phyloP scores from a whole-genome alignment of 2,888 invertebrate species.

The Malthinus flaveolus region DNA sequence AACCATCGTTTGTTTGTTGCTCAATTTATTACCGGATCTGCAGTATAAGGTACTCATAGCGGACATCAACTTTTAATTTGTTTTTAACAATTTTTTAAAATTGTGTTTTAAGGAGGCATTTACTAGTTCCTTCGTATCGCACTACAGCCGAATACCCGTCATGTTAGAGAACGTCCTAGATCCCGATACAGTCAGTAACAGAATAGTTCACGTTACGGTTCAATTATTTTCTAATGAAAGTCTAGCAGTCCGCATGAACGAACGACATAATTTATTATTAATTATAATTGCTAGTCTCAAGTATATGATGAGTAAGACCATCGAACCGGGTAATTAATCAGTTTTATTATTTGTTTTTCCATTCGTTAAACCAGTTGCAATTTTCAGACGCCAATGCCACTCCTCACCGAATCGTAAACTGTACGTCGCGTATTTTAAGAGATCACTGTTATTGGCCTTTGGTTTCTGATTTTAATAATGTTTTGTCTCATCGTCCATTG shows the following conservation, averaged over 20 bases:
- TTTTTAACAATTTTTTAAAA: no score
- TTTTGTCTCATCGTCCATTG: constrained; percentile 89
- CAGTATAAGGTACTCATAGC: constrained; percentile 88
- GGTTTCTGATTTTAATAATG: constrained; percentile 95
- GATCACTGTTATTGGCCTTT: constrained; percentile 99
- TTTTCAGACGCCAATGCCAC: constrained; percentile 71
- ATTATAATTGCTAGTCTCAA: constrained; percentile 90
- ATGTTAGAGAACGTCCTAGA: constrained; percentile 84
- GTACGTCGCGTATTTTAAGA: constrained; percentile 91
- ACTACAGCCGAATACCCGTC: constrained; percentile 92
- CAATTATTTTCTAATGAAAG: constrained; percentile 94
- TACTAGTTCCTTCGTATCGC: constrained; percentile 92
- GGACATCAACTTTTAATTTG: not conserved
- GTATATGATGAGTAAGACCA: constrained; percentile 90
- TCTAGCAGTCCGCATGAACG: constrained; percentile 87
- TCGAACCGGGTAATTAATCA: constrained; percentile 69
- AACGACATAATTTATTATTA: constrained; percentile 85
- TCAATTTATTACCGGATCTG: constrained; percentile 94
- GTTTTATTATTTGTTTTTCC: constrained; percentile 16
- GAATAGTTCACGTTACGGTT: constrained; percentile 97
- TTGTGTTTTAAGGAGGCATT: constrained; percentile 84
- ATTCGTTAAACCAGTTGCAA: not conserved
- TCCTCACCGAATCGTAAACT: constrained; percentile 90
- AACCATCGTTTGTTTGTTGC: constrained; percentile 90
- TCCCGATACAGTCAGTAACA: constrained; percentile 90